Base-by-base conservation (phyloP, 2,888 invertebrate species). In the Erpobdella octoculata region DNA sequence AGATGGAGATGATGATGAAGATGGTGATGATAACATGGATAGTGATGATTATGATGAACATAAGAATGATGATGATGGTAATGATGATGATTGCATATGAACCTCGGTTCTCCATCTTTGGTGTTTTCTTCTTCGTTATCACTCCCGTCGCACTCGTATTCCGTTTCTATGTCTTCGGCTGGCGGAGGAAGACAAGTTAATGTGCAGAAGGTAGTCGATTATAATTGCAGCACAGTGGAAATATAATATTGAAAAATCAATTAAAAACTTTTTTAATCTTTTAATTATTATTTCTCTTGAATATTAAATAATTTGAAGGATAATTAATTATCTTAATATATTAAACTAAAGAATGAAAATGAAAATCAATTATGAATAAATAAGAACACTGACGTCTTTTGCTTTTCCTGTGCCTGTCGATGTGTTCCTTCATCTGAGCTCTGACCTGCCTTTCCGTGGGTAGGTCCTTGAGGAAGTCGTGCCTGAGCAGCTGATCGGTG, bases 371-470 rank as follows among this genome's bases (percentile, higher is more conserved):
- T 9, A 59, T 21, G 9, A 59, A 21, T 21, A 15, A 8, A 35
- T 8, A 21, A 38, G 38, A 18, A 18, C 21, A 66, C 67, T 72
- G 37, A 75, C 76, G 62, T 72, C 69, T 75, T 59, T 70, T 76
- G 75, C 77, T 76, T 73, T 81, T 81, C 78, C 79, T 81, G 75
- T 82, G 81, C 77, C 92, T 87, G 85, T 99, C 98, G 84, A 99
- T 96, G 85, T 98, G 97, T 86, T 99, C 98, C 85, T 97, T 97
- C 77, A 99, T 88, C 84, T 97, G 95, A 85, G 95, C 96, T 81
- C 96, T 88, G 78, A 97, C 95, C 87, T 97, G 94, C 79, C 96
- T 87, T 85, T 99, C 98, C 69, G 95, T 96, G 28, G 97, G 96
- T 85, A 97, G 96, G 86, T 98, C 97, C 85, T 92, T 89, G 81